These are phyloP conservation scores for Lumbricus terrestris DNA, from an alignment of 2,888 invertebrate genomes.

Conservation along the genomic window DNA sequence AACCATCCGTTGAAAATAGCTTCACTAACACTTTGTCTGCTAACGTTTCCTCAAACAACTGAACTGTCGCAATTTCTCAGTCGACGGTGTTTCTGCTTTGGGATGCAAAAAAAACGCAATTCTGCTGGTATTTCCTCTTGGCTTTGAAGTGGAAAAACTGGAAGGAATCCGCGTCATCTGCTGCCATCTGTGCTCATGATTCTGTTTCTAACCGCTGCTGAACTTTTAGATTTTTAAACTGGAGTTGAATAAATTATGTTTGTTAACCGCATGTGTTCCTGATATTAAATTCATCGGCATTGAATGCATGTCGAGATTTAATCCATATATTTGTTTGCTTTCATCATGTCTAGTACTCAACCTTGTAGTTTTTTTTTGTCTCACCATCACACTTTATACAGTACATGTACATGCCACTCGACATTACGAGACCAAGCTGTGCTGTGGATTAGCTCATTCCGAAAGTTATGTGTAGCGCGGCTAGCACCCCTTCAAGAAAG, in stretches of 20 bases:
- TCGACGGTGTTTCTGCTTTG: background rate
- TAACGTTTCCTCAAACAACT: background rate
- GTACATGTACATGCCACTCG: too few species aligned
- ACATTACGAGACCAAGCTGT: background rate
- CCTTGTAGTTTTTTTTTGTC: background rate
- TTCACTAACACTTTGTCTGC: background rate
- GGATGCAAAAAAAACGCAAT: background rate
- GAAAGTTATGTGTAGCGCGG: too few species aligned
- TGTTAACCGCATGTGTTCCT: background rate
- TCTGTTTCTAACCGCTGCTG: background rate
- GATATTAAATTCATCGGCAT: background rate
- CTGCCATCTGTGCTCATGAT: background rate
- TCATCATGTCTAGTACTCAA: background rate
- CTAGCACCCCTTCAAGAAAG: too few species aligned
- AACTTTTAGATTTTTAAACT: background rate
- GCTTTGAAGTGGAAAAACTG: background rate
- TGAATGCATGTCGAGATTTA: too few species aligned
- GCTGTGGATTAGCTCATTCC: background rate
- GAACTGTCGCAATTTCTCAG: background rate
- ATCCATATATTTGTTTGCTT: too few species aligned
- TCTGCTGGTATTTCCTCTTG: background rate
- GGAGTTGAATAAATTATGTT: background rate
- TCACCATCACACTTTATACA: too few species aligned
- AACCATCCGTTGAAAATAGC: background rate
- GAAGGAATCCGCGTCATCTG: background rate